Conservation (phyloP, 2,797 vertebrate genomes). For the Macropodus opercularis region DNA sequence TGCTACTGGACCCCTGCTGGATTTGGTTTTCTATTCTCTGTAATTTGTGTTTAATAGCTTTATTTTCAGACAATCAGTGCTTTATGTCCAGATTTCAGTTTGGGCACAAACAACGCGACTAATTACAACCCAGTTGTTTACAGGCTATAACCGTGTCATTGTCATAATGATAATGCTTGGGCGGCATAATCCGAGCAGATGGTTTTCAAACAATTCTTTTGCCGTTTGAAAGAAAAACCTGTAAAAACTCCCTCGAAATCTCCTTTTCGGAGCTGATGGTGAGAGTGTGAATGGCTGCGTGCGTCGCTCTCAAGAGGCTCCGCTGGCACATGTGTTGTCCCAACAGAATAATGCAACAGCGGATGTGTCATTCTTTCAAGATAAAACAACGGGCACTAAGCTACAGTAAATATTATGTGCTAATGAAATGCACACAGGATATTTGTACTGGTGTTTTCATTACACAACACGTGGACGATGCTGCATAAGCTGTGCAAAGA, state of each 20-base stretch:
- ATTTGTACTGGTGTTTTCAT: slow-evolving; percentile 26
- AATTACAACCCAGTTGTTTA: slow-evolving; percentile 19
- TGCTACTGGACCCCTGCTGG: neutral
- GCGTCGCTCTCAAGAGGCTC: slow-evolving; percentile 2
- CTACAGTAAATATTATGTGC: slow-evolving; percentile 31
- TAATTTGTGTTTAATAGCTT: neutral
- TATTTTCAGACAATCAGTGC: neutral
- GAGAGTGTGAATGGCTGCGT: slow-evolving; percentile 6
- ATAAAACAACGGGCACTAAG: slow-evolving; percentile 33
- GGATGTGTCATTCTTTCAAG: slow-evolving; percentile 30
- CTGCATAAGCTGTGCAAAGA: slow-evolving; percentile 35
- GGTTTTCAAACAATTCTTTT: slow-evolving; percentile 20
- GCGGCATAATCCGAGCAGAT: slow-evolving; percentile 16
- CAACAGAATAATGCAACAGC: slow-evolving; percentile 16
- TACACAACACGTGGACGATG: slow-evolving; percentile 29
- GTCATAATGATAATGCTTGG: slow-evolving; percentile 21
- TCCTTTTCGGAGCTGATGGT: slow-evolving; percentile 6
- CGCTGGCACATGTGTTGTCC: neutral
- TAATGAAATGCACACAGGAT: slow-evolving; percentile 31
- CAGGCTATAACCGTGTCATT: slow-evolving; percentile 24
- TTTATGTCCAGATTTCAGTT: slow-evolving; percentile 6
- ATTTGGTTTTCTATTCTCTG: neutral
- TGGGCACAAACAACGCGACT: slow-evolving; percentile 4
- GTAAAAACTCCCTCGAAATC: slow-evolving; percentile 5
- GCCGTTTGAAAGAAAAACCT: slow-evolving; percentile 18